These are phyloP conservation scores for Mico argentatus DNA, from an alignment of 2,797 vertebrate species.

Conservation along the genomic window DNA sequence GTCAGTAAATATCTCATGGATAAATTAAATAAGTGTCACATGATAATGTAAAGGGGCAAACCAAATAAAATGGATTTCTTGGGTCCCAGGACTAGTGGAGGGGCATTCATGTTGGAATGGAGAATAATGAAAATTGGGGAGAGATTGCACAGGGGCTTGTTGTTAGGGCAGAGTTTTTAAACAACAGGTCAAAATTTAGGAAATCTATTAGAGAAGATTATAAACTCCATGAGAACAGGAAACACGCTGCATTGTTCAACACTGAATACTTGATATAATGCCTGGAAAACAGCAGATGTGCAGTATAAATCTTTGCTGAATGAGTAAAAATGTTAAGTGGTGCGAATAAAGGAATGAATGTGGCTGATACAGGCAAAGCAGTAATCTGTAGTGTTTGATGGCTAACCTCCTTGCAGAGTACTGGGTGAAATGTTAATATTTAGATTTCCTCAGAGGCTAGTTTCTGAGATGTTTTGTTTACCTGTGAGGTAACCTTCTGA, in stretches of 20 bases:
- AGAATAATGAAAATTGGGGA: not conserved
- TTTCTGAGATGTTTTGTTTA: constrained; percentile 9
- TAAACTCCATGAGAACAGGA: not conserved
- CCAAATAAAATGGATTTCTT: not conserved
- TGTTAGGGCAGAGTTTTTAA: not conserved
- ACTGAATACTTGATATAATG: not conserved
- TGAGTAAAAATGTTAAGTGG: not conserved
- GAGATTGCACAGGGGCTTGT: not conserved
- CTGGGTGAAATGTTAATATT: not conserved
- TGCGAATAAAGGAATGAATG: not conserved
- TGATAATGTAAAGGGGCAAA: not conserved
- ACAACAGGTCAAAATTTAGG: not conserved
- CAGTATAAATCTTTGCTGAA: not conserved
- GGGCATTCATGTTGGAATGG: not conserved
- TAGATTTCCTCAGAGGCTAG: not conserved
- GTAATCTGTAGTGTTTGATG: not conserved
- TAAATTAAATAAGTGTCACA: not conserved
- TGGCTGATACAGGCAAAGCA: not conserved
- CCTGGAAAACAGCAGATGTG: not conserved
- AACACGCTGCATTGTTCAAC: not conserved
- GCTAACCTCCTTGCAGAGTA: not conserved
- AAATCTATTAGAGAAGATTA: not conserved
- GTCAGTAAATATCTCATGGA: not conserved
- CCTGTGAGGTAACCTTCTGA: not conserved
- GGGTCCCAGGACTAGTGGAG: not conserved